Percentiles rank a stretch among this genome's conserved stretches.
These are phyloP conservation scores for Cephus pygmeus DNA, from an alignment of 2,888 invertebrate genomes.

Conservation along the genomic window DNA sequence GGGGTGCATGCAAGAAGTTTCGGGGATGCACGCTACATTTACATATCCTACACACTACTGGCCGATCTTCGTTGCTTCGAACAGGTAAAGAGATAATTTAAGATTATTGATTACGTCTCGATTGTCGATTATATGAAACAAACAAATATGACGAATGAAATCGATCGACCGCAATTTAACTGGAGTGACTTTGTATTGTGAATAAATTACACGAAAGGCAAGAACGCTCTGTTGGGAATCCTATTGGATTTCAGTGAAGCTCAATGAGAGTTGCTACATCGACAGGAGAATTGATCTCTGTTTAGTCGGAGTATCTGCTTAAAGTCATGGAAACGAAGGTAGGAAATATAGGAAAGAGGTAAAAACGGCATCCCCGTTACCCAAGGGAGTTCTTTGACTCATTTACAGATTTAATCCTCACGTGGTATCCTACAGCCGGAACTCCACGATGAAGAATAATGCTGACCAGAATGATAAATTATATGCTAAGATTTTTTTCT, in stretches of 20 bases:
- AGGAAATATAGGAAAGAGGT: background rate
- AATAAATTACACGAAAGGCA: background rate
- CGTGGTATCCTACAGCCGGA: background rate
- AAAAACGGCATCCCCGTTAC: background rate
- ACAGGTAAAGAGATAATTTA: conserved; percentile 68
- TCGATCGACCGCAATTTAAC: background rate
- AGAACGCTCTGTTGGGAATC: background rate
- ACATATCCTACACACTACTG: conserved; percentile 73
- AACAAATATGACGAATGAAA: background rate
- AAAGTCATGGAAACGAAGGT: no score
- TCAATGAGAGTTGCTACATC: no score
- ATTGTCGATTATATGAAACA: background rate
- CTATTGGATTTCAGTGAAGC: no score
- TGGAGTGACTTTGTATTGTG: background rate
- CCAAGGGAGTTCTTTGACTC: background rate
- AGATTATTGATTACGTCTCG: background rate
- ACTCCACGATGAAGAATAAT: background rate
- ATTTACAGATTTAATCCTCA: background rate
- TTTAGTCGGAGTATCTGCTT: no score
- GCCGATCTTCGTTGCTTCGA: conserved; percentile 75
- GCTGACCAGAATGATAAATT: background rate
- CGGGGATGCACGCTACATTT: conserved; percentile 75
- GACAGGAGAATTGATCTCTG: no score
- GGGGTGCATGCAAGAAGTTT: conserved; percentile 59
- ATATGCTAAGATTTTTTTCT: background rate